Base-by-base conservation (phyloP, 2,797 vertebrate species). In the Scolopax bukidnonensis region DNA sequence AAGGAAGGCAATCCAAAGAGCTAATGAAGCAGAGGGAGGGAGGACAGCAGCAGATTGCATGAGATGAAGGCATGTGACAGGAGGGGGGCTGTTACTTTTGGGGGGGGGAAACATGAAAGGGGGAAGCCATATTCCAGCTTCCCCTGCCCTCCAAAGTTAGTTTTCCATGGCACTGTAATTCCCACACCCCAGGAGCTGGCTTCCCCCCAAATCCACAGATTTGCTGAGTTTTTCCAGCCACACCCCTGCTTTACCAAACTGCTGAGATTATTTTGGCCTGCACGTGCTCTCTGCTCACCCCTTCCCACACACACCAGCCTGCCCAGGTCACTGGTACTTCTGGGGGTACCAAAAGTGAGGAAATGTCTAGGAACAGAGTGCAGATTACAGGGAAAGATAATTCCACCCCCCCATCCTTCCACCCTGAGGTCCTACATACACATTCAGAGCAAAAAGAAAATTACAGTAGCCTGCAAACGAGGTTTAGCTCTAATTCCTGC, bases 221-320 rank as follows among this genome's bases (percentile, higher is more conserved):
- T 79, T 82, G 61, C 45, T 61, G 74, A 78, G 54, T 50, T 84
- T 84, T 84, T 89, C 70, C 81, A 94, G 70, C 50, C 74, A n/a
- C 77, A 4, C 27, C 8, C 30, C 30, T 2, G 11, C 57, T 75
- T 56, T 84, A 33, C 51, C 32, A 83, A 81, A 0, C 1, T 43
- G 36, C 27, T 56, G 63, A 79, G 43, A n/a, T 57, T 16, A 61
- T 48, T 85, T 80, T 57, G 50, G 33, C 7, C 23, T 75, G 48
- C 30, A 57, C 30, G 1, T 0, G 1, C 4, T 28, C n/a, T 53
- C 25, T 23, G 36, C 53, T 71, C 23, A 40, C 48, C 40, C 67
- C 30, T 53, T 79, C 38, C 50, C 33, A 33, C 0, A 11, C 45
- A 30, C 18, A 45, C 4, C 41, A 64, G 50, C 45, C 19, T 57